These are phyloP conservation scores for Iguana delicatissima DNA, from an alignment of 2,797 vertebrate genomes.

Conservation along the genomic window DNA sequence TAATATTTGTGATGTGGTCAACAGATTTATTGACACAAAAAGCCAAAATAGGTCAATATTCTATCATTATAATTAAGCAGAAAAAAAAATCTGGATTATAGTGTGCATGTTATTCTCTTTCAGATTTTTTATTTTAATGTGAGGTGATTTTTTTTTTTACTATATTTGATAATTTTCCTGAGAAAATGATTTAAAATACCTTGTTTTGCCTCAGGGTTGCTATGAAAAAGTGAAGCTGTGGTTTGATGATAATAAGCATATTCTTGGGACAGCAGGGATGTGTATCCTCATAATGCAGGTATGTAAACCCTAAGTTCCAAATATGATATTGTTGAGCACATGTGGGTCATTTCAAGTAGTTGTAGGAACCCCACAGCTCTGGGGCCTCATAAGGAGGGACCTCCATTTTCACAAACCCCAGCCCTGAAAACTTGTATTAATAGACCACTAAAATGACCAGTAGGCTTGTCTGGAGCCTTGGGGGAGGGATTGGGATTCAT, in stretches of 20 bases:
- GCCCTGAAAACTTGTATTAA: too few species aligned
- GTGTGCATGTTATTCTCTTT: neutral
- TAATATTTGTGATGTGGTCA: neutral
- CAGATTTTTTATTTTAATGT: neutral
- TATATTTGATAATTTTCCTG: neutral
- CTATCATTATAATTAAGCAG: neutral
- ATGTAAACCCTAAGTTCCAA: constrained; percentile 25
- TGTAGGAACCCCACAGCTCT: too few species aligned
- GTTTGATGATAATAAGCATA: constrained; percentile 94
- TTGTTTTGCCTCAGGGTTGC: constrained; percentile 86
- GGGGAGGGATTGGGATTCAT: too few species aligned
- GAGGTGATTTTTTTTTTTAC: neutral
- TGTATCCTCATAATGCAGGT: constrained; percentile 97
- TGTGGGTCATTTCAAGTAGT: too few species aligned
- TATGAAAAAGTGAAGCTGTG: constrained; percentile 94
- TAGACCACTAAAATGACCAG: neutral
- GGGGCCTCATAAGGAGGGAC: neutral
- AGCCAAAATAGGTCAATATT: neutral
- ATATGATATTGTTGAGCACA: neutral
- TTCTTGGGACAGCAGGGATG: constrained; percentile 94
- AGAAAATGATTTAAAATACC: constrained; percentile 15
- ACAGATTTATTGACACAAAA: neutral
- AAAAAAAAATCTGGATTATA: neutral
- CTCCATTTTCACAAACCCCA: neutral
- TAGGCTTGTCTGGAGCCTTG: too few species aligned